Base-by-base conservation (phyloP, 2,888 invertebrate species). In the Stratiomys singularior region DNA sequence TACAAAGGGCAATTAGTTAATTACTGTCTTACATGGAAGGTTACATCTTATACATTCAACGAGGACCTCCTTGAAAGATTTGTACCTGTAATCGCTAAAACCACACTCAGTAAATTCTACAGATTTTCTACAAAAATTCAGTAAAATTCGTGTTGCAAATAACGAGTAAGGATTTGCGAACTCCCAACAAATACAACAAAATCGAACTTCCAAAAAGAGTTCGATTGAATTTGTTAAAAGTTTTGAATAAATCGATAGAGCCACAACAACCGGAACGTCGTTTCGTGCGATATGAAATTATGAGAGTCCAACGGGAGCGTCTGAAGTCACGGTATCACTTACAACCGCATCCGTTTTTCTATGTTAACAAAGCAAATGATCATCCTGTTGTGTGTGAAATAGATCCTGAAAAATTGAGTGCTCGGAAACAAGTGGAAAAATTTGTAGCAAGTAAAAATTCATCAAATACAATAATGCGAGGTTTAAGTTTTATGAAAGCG, bases 371-470 rank as follows among this genome's bases (percentile, higher is more conserved):
- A 13, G 18, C 28, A 7, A 46, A 56, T 4, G 9, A 13, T 15
- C 46, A 46, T 27, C 13, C 27, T 7, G 30, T 72, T 18, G 52
- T 18, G 11, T 72, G 72, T 11, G 72, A 72, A 56, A 56, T 58
- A 7, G 72, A 30, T 18, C 28, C 11, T 9, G 46, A 18, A 2
- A 78, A 72, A 47, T 72, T 63, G 9, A 79, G 76, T 46, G 25
- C 77, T 0, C 63, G 76, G 7, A 71, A 78, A 18, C 78, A 80
- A 47, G 18, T 80, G 25, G 21, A 77, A 4, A 74, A 76, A 9
- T 78, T 77, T 44, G 78, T 76, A 11, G 76, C 76, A 13, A 76
- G 72, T 21, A 71, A 72, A 63, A 80, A 80, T 64, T 78, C 80
- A 56, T 71, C 77, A 28, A 72, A 71, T 11, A 78, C 77, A 44